Evolutionary conservation across 2,113 vertebrate genomes (phyloP), one percentile per base, ranked within the genome.

Genomic region (Zosterops hypoxanthus): DNA sequence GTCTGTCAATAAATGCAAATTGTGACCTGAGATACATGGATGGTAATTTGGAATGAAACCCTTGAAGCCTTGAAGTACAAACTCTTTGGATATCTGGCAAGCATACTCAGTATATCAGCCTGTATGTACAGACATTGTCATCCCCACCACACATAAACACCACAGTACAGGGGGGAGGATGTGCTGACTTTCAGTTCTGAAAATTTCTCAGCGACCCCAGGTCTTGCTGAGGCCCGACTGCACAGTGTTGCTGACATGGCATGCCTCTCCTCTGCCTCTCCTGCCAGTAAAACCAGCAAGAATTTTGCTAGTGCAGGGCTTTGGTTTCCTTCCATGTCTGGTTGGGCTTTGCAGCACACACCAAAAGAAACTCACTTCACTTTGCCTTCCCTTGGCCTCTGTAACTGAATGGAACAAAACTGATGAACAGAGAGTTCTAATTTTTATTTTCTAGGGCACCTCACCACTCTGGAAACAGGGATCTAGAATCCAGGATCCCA

Each of bases 301-400:
- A 33, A 60, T n/a, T 94, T 60, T 73, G 20, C 39, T 31, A 16
- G 3, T 15, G 10, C 0, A 0, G 31, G 15, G 1, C 31, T 92
- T 76, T 0, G 0, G 22, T 26, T 64, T 72, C 36, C 33, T 70
- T 44, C 7, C 3, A 8, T 2, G 7, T 47, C 36, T 56, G 31
- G 6, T 33, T 81, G 56, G 73, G 44, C 33, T 60, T n/a, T n/a
- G 22, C 21, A 52, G n/a, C 41, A 41, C 28, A 64, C 26, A 41
- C 8, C 8, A 23, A 59, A 80, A 56, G 17, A 33, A 66, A 44
- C 6, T 8, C 6, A 7, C 11, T 44, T 81, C 31, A 15, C 29
- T 76, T 39, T 29, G 15, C 53, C n/a, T 76, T 86, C 28, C 55
- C 44, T 60, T 71, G 26, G 39, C 33, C 26, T 33, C 14, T 3